Evolutionary conservation across 1,140 invertebrate species (phyloP), one percentile per base, ranked within the genome.

Genomic region (Bombus waltoni): DNA sequence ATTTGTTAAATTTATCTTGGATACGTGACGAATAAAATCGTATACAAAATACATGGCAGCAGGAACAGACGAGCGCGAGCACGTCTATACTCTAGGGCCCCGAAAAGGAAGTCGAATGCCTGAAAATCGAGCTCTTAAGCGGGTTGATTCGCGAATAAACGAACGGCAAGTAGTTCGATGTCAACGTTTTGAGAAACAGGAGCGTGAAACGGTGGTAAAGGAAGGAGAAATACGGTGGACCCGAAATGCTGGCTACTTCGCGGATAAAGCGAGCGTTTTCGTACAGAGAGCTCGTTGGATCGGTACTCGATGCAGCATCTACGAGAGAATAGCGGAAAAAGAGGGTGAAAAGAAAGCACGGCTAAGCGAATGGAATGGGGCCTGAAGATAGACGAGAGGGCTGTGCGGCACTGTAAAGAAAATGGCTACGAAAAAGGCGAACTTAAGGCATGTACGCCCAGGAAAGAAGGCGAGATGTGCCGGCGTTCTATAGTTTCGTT

Each of bases 181-280:
- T 70, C 76, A 81, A 87, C 83, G 86, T 87, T 81, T 87, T 62
- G 53, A 53, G 76, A 81, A 84, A 87, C 77, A 85, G 70, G 59
- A n/a, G 47, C 13, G 70, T 11, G 22, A 28, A 18, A 3, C 35
- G 3, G 22, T 8, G 35, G 6, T 32, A 1, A 13, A n/a, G 11
- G 25, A 35, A 57, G 35, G 25, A 40, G 13, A 22, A 40, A 38
- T n/a, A 65, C 79, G 42, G 71, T 66, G 76, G 77, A 32, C 32
- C 76, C 72, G 72, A 78, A 87, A 87, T 87, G 83, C 62, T 77
- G 86, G 65, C 83, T 77, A 87, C 86, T 87, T 80, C 65, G 62
- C 47, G 86, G 77, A 87, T 86, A 86, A 88, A 88, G 79, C 78
- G 68, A 82, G 68, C 85, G 73, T 88, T 88, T 86, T 88, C 83